A percentile compares a stretch with the other conserved stretches of the same genome.
Conservation (phyloP, 2,797 vertebrate species). For the Florisuga fusca region DNA sequence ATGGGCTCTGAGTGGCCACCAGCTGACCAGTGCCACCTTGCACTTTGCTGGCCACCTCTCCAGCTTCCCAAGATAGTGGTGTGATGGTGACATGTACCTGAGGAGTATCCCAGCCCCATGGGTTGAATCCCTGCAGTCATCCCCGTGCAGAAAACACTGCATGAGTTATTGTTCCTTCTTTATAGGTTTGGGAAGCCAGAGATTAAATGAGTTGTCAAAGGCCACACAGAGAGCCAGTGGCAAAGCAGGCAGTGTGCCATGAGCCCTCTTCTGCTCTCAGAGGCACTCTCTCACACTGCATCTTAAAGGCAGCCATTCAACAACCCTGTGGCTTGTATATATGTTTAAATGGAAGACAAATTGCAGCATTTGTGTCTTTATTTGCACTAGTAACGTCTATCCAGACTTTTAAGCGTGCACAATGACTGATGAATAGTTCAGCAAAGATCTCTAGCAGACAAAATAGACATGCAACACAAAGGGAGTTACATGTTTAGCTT, state of each 20-base stretch:
- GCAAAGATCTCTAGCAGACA: slow-evolving; percentile 7
- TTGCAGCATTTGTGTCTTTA: slow-evolving; percentile 18
- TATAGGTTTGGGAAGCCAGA: neutral
- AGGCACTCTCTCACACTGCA: neutral
- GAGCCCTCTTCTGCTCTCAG: neutral
- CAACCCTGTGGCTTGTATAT: neutral
- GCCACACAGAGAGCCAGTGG: slow-evolving; percentile 30
- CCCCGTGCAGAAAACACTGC: neutral
- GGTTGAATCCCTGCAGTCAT: neutral
- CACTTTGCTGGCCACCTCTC: neutral
- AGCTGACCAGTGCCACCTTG: rapidly evolving
- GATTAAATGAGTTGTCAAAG: slow-evolving; percentile 46
- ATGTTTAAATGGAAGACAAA: slow-evolving; percentile 29
- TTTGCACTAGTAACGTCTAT: slow-evolving; percentile 12
- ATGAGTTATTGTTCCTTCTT: neutral
- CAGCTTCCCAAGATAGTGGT: rapidly evolving
- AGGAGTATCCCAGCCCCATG: rapidly evolving
- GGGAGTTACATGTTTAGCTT: slow-evolving; percentile 15
- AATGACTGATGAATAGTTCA: neutral
- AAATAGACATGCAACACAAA: neutral
- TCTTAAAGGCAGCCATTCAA: slow-evolving; percentile 22
- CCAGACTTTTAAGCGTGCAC: neutral
- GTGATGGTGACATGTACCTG: rapidly evolving
- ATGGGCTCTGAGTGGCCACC: neutral
- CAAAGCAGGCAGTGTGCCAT: neutral